Percentiles rank a stretch among this genome's conserved stretches.
Evolutionary conservation across 1,140 invertebrate species (phyloP).

Genomic region (Zaprionus taronus): DNA sequence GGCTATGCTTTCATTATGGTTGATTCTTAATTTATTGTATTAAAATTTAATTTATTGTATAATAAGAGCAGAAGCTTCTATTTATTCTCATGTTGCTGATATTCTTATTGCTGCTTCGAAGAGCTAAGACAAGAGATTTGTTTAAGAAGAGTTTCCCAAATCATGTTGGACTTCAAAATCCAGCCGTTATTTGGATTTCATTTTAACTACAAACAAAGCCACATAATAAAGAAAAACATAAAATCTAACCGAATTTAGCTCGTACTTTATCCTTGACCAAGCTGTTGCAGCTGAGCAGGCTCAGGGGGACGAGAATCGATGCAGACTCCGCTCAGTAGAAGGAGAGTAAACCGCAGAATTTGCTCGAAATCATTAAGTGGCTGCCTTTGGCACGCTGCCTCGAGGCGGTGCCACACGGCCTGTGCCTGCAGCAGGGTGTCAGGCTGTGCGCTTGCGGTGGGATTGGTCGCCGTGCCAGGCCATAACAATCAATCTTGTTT

Average conservation of each 20-base stretch:
- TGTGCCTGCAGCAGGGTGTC: slow-evolving; percentile 8
- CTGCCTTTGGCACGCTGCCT: slow-evolving; percentile 28
- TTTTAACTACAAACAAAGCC: slow-evolving; percentile 2
- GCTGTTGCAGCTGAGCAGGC: slow-evolving; percentile 21
- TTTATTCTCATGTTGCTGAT: too few relatives aligned
- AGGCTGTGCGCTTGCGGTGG: slow-evolving; percentile 25
- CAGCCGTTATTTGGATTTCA: background rate
- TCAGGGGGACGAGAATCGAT: slow-evolving; percentile 6
- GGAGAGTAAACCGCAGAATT: slow-evolving; percentile 34
- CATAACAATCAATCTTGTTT: slow-evolving; percentile 75
- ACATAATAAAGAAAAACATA: slow-evolving; percentile 2
- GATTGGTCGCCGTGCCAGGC: slow-evolving; percentile 25
- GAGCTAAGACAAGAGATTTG: background rate
- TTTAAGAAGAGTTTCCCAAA: background rate
- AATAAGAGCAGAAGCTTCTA: too few relatives aligned
- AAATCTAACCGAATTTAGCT: slow-evolving; percentile 51
- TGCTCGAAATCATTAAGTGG: slow-evolving; percentile 66
- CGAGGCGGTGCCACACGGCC: slow-evolving; percentile 26
- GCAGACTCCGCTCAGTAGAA: background rate
- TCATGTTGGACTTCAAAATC: background rate
- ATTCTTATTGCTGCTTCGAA: background rate
- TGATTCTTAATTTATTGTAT: too few relatives aligned
- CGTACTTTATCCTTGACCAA: slow-evolving; percentile 56
- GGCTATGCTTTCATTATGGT: too few relatives aligned
- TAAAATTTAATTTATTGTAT: too few relatives aligned